Base-by-base conservation (phyloP, 2,888 invertebrate species). In the Euzetes globulus region DNA sequence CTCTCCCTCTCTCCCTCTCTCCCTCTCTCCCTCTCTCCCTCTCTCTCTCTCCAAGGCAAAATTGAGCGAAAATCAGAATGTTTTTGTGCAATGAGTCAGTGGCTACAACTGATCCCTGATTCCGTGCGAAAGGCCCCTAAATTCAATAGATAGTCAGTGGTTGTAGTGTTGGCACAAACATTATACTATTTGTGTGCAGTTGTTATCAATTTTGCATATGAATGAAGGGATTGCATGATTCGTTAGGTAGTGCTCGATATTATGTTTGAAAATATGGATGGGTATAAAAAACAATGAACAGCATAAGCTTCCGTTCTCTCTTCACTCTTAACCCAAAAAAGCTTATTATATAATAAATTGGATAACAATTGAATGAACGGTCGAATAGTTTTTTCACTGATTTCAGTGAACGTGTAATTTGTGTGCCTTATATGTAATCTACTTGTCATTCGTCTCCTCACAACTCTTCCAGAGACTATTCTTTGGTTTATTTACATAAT, bases 181-280 rank as follows among this genome's bases (percentile, higher is more conserved):
- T 22, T 17, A 55, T 22, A n/a, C 19, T n/a, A 50, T 19, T 19
- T 50, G 19, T 19, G 19, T 50, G 50, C 5, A 50, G 50, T 19
- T 50, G n/a, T 29, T 63, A 63, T 63, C 29, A 63, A 33, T 63
- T 63, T 63, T 63, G 33, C 63, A 63, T 63, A 27, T 63, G 63
- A 63, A 37, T 63, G 63, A 63, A 63, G 22, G 63, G 9, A 63
- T 29, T 52, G 63, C 33, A 63, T 33, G 63, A 63, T 63, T 63
- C 63, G 63, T 63, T 63, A 33, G 29, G 15, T 60, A 60, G 29
- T 25, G 19, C 50, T 50, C 19, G 50, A 25, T 60, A 25, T 15
- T 1, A 4, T 25, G 11, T 60, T 27, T 60, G 9, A 60, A 25
- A 60, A 27, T 60, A 19, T 60, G 5, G 15, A 50, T n/a, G n/a